phyloP scores from a whole-genome alignment of 1,140 invertebrate genomes.

The Vollenhovia emeryi region DNA sequence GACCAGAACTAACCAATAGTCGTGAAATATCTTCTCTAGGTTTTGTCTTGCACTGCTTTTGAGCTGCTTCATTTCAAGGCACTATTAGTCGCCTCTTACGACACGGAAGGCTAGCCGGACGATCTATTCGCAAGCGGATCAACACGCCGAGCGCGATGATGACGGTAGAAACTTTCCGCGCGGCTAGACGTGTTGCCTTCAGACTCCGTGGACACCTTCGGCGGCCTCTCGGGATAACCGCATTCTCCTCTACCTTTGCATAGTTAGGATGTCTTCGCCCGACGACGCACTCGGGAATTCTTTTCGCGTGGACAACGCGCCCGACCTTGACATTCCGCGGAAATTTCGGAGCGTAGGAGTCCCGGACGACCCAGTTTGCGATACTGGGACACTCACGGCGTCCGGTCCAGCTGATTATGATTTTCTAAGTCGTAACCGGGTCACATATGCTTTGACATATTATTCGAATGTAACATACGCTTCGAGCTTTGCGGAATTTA shows the following conservation, averaged over 20 bases:
- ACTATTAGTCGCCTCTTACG: too few relatives aligned
- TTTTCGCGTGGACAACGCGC: slow-evolving; percentile 6
- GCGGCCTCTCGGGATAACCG: background rate
- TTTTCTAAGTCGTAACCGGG: background rate
- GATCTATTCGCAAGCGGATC: too few relatives aligned
- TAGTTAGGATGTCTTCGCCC: slow-evolving; percentile 4
- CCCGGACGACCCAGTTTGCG: slow-evolving; percentile 14
- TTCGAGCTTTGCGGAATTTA: background rate
- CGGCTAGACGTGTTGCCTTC: background rate
- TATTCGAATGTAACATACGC: too few relatives aligned
- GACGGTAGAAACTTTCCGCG: slow-evolving; percentile 21
- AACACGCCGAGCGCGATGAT: too few relatives aligned
- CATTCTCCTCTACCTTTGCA: background rate
- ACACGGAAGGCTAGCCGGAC: too few relatives aligned
- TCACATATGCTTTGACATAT: too few relatives aligned
- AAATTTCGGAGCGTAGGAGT: background rate
- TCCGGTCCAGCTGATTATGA: background rate
- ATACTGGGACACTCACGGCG: background rate
- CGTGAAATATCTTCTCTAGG: too few relatives aligned
- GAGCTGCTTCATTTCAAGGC: too few relatives aligned
- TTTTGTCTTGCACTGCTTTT: too few relatives aligned
- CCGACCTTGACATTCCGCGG: slow-evolving; percentile 56
- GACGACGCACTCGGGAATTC: background rate
- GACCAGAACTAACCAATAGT: too few relatives aligned
- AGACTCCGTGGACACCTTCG: background rate